Evolutionary conservation across 1,140 invertebrate genomes (phyloP), one percentile per base, ranked within the genome.

Genomic region (Sinella curviseta): DNA sequence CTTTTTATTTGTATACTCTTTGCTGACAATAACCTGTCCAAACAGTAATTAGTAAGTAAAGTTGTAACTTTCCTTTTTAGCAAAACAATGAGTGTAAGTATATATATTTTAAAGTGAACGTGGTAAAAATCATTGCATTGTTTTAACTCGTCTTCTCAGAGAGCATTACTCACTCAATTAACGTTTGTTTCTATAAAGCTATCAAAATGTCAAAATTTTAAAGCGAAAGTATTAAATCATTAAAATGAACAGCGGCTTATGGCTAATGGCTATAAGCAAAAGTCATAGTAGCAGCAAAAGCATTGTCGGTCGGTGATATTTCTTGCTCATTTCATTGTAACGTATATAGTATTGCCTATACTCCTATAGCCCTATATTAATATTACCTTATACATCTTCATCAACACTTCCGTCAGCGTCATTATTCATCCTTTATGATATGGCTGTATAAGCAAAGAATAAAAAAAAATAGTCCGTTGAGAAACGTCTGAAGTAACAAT

Each of bases 401-500:
- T 70, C 65, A 48, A 48, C 39, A 70, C 65, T 70, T 70, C 65
- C 65, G 31, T 70, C 65, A 70, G 65, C 65, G 31, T 70, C 65
- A 70, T 70, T 70, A 70, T 33, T 70, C 65, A 70, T 33, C 65
- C 65, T 65, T 26, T 48, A 48, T 48, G 39, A 48, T 48, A 48
- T 48, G 39, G 39, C 39, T 48, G 39, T 20, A 20, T 48, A 48
- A 48, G 39, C 39, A 48, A 48, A 48, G 57, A 60, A 12, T 33
- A 70, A 70, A 33, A 70, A 70, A 70, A 8, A 70, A 3, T 30
- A 70, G 26, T 26, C 57, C 24, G 57, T 65, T 65, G 65, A 31
- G 31, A 70, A 70, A 70, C 65, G 65, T 70, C 65, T 70, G 31
- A 14, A 70, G 65, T 70, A 70, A 70, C 65, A 70, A 70, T 70